Percentiles rank a stretch among this genome's conserved stretches.
Evolutionary conservation across 2,113 vertebrate species (phyloP).

Genomic region (Arizona elegans): DNA sequence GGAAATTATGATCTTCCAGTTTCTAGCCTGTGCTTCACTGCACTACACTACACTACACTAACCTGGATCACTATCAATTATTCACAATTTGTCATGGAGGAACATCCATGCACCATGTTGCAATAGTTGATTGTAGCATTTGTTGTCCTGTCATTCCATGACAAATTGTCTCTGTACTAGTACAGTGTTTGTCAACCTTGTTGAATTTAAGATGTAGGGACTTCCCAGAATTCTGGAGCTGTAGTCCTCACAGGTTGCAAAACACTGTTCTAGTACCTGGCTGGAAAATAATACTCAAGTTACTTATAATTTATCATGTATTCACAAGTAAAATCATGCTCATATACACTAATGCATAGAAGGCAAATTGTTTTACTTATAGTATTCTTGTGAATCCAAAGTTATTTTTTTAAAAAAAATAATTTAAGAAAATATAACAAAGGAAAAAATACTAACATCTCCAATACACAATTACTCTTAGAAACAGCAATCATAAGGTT

Average conservation of each 20-base stretch:
- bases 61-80: background rate
- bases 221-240: background rate
- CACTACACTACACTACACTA: background rate
- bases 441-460: background rate
- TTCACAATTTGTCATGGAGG: background rate
- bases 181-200: background rate
- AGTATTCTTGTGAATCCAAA: background rate
- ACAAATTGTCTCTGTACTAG: background rate
- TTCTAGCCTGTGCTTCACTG: background rate
- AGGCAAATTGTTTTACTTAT: background rate
- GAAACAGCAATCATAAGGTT: background rate
- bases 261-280: background rate
- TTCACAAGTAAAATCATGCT: background rate
- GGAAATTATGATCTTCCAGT: background rate
- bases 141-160: background rate
- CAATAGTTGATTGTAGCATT: background rate
- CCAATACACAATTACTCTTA: background rate
- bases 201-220: background rate
- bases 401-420: background rate
- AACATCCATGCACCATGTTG: background rate
- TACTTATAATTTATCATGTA: background rate
- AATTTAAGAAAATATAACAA: background rate
- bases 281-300: background rate
- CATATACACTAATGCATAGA: background rate
- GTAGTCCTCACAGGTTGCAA: background rate